Conservation (phyloP, 2,888 invertebrate genomes). For the Phalangium opilio region DNA sequence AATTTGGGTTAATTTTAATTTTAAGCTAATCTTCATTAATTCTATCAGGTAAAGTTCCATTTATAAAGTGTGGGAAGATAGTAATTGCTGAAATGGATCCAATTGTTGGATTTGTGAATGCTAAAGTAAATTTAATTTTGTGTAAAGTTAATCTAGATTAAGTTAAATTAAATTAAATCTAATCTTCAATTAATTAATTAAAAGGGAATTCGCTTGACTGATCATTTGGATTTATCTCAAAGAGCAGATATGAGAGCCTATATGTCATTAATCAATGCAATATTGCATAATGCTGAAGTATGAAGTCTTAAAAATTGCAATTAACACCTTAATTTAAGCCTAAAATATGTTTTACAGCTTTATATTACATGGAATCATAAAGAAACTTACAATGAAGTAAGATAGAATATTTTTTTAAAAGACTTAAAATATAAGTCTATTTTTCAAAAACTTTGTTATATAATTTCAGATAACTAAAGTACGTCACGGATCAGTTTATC, state of each 20-base stretch:
- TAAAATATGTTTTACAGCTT: conserved; percentile 36
- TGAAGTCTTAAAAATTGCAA: not conserved
- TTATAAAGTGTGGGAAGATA: conserved; percentile 76
- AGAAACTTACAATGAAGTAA: conserved; percentile 49
- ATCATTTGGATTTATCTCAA: conserved; percentile 51
- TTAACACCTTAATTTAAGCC: no score
- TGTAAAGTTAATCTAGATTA: conserved; percentile 39
- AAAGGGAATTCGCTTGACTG: conserved; percentile 55
- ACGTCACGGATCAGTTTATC: conserved; percentile 75
- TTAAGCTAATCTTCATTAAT: conserved; percentile 1
- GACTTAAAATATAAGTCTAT: no score
- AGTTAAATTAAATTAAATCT: no score
- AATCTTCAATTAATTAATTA: not conserved
- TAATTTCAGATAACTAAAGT: conserved; percentile 49
- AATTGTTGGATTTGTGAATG: conserved; percentile 72
- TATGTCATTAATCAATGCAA: conserved; percentile 70
- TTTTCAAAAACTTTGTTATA: not conserved
- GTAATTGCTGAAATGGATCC: conserved; percentile 79
- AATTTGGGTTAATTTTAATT: no score
- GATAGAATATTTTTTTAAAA: not conserved
- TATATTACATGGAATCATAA: conserved; percentile 77
- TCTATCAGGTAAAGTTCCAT: conserved; percentile 61
- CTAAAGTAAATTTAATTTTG: conserved; percentile 44
- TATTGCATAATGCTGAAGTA: conserved; percentile 80
- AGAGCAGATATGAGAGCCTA: conserved; percentile 86